Base-by-base conservation (phyloP, 2,888 invertebrate species). In the Oscheius sp. region DNA sequence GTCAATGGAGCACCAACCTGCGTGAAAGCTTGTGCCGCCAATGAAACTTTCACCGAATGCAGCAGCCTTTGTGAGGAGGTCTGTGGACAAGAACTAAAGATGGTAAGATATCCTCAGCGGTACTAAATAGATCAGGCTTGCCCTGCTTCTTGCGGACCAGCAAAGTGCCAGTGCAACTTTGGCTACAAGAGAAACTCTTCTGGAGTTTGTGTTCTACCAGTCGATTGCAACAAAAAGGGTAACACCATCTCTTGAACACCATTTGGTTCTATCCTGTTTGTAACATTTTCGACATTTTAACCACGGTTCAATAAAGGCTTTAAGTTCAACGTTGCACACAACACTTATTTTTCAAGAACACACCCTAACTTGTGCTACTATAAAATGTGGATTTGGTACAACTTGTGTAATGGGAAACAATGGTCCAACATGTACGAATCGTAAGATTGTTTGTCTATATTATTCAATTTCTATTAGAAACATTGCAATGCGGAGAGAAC, bases 21-120 rank as follows among this genome's bases (percentile, higher is more conserved):
- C 53, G 68, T 68, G 21, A 10, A n/a, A 55, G 55, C 11, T 32
- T 70, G 70, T 42, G 32, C 32, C 5, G 29, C 9, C 7, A 70
- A 70, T 42, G 58, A 70, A 48, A 70, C 59, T 2, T 70, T 21
- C n/a, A 42, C 32, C 11, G 59, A 59, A 11, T 70, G 70, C 60
- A 68, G 68, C 37, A 29, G n/a, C 2, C 11, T 10, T 7, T 70
- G 70, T 42, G 70, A 70, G n/a, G 13, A 58, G 21, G 13, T 11
- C 10, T 70, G 70, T 58, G 70, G 58, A 51, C 29, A 55, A 35
- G 42, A 48, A 11, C 21, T 47, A 21, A 21, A 21, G 9, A 59
- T 60, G 48, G 59, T 59, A 70, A 70, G 53, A n/a, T 35, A 1
- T 50, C 21, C 21, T 21, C 21, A 21, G 21, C 21, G 21, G 21